Conservation (phyloP, 2,888 invertebrate genomes). For the Rotaria socialis region DNA sequence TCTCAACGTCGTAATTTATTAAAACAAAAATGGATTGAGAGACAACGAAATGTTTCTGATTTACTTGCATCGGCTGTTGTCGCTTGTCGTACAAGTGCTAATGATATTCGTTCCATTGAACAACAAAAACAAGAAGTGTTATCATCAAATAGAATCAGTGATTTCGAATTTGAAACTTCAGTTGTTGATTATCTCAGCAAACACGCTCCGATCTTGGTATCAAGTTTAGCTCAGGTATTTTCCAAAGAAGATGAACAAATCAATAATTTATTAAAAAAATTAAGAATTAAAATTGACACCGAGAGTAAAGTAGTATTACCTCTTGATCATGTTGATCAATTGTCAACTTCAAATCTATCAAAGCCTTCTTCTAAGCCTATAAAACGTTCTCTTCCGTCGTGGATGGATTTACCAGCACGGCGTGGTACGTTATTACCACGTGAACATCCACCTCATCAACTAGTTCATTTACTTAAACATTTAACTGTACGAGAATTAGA, state of each 20-base stretch:
- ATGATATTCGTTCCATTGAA: not conserved
- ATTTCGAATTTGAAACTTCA: not conserved
- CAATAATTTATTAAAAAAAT: not conserved
- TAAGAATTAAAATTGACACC: not conserved
- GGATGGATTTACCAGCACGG: not conserved
- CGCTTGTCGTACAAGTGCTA: not conserved
- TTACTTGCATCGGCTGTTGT: not conserved
- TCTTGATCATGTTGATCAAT: not conserved
- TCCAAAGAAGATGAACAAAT: slow-evolving; percentile 15
- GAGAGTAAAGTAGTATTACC: not conserved
- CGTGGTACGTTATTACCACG: not conserved
- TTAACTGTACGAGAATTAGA: not conserved
- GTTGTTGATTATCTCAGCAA: not conserved
- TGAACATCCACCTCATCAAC: not conserved
- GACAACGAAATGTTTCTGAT: not conserved
- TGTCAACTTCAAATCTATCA: not conserved
- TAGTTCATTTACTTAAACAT: not conserved
- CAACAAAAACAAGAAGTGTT: not conserved
- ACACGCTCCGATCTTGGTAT: not conserved
- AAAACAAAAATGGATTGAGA: slow-evolving; percentile 10
- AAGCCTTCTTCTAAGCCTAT: not conserved
- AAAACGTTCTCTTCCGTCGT: not conserved
- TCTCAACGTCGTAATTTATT: not conserved
- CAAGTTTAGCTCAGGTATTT: not conserved
- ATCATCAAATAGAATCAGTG: not conserved